Evolutionary conservation across 2,888 invertebrate genomes (phyloP).

Genomic region (Tipula lateralis): DNA sequence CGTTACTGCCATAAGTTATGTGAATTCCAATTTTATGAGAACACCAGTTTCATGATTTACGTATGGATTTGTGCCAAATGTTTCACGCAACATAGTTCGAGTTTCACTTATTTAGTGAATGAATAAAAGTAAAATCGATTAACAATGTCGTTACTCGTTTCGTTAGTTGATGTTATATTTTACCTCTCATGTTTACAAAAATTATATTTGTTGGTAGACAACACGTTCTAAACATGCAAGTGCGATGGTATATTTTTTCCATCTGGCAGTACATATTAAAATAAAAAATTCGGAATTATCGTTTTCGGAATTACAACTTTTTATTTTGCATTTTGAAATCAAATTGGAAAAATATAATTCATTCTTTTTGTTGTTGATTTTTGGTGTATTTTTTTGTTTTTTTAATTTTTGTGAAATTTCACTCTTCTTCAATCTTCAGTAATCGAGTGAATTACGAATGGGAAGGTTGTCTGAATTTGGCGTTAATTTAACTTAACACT

Average conservation of each 20-base stretch:
- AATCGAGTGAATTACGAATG: background rate
- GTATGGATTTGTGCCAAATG: too few relatives aligned
- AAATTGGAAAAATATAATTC: background rate
- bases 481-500: background rate
- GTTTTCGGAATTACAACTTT: slow-evolving; percentile 7
- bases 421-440: background rate
- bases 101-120: too few relatives aligned
- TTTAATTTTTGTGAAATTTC: background rate
- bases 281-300: background rate
- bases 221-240: too few relatives aligned
- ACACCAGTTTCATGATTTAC: too few relatives aligned
- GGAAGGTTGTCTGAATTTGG: background rate
- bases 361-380: background rate
- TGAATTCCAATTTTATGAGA: too few relatives aligned
- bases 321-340: background rate
- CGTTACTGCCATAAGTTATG: too few relatives aligned
- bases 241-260: background rate
- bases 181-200: too few relatives aligned
- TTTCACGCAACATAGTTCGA: too few relatives aligned
- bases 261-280: background rate
- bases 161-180: too few relatives aligned
- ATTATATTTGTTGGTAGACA: too few relatives aligned
- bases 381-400: background rate
- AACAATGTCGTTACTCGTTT: too few relatives aligned
- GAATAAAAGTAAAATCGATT: too few relatives aligned